Percentiles rank a stretch among this genome's conserved stretches.
Conservation (phyloP, 2,797 vertebrate genomes). For the Phalloptychus januarius region DNA sequence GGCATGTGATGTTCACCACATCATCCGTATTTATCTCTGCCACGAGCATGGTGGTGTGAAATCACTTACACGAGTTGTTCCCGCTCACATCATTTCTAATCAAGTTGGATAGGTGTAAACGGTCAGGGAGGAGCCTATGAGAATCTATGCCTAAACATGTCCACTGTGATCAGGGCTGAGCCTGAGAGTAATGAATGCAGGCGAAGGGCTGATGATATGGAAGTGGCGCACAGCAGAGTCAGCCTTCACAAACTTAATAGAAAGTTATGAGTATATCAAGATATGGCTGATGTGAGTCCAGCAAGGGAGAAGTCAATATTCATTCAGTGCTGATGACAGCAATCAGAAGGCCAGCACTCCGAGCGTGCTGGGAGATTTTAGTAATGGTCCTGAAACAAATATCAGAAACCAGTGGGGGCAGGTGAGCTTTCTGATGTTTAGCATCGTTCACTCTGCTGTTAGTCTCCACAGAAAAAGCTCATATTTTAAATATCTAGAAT, state of each 20-base stretch:
- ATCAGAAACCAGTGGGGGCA: constrained; percentile 51
- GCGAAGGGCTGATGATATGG: constrained; percentile 43
- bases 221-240: constrained; percentile 47
- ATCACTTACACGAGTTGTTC: constrained; percentile 26
- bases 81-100: constrained; percentile 48
- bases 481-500: constrained; percentile 17
- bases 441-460: constrained; percentile 42
- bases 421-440: constrained; percentile 46
- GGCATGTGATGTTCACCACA: constrained; percentile 22
- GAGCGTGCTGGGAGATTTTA: constrained; percentile 51
- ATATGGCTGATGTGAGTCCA: constrained; percentile 46
- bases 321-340: constrained; percentile 64
- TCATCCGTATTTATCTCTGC: constrained; percentile 33
- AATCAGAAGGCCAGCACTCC: constrained; percentile 52
- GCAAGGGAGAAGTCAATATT: constrained; percentile 61
- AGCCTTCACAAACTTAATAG: constrained; percentile 60
- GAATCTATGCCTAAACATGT: constrained; percentile 52
- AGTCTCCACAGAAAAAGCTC: constrained; percentile 44
- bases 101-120: constrained; percentile 57
- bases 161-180: constrained; percentile 55
- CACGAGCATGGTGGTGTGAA: constrained; percentile 37
- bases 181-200: constrained; percentile 52
- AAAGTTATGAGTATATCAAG: constrained; percentile 63
- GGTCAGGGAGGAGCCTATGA: constrained; percentile 46
- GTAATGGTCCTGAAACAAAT: constrained; percentile 54